Conservation (phyloP, 1,140 invertebrate species). For the Drosophila pseudoobscura region DNA sequence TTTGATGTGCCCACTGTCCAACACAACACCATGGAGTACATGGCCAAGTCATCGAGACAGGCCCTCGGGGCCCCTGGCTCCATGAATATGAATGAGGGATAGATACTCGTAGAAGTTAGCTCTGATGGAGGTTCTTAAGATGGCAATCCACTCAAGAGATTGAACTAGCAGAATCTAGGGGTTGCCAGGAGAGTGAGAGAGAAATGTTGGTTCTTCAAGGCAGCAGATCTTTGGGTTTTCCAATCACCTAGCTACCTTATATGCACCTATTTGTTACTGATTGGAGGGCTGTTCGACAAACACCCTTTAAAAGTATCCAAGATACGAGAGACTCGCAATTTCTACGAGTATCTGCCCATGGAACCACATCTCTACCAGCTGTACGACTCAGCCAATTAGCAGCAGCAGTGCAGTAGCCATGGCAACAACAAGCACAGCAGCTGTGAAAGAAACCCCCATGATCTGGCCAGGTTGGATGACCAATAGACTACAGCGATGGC, state of each 20-base stretch:
- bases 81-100: conserved; percentile 21
- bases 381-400: no score
- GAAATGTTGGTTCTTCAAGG: no score
- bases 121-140: background rate
- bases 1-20: conserved; percentile 41
- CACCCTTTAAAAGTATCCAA: no score
- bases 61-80: conserved; percentile 27
- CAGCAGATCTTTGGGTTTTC: no score
- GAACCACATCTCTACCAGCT: no score
- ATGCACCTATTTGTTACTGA: no score
- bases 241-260: no score
- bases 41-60: conserved; percentile 45
- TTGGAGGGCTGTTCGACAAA: no score
- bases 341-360: no score
- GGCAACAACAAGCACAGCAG: conserved; percentile 1
- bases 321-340: no score
- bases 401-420: background rate
- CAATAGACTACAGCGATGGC: conserved; percentile 31
- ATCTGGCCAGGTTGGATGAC: conserved; percentile 75
- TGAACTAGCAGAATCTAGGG: no score
- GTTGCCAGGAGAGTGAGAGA: no score
- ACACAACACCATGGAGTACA: conserved; percentile 29
- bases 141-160: background rate
- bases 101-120: background rate
- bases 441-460: conserved; percentile 56